phyloP scores from a whole-genome alignment of 1,140 invertebrate species.

The Lepidurus arcticus region DNA sequence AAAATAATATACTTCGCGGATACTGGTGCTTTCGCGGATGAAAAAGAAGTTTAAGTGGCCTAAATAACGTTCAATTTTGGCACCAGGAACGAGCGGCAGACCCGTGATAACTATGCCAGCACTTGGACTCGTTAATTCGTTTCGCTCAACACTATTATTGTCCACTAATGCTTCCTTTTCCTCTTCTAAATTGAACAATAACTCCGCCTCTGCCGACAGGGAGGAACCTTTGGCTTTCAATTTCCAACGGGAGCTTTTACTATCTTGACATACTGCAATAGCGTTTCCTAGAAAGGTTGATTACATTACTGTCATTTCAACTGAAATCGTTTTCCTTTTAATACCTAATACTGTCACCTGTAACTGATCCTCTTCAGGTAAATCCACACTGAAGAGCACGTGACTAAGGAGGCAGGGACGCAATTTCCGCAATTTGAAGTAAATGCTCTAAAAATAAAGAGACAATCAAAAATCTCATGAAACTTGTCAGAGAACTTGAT shows the following conservation, averaged over 20 bases:
- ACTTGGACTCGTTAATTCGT: neutral
- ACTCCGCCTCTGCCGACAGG: constrained; percentile 36
- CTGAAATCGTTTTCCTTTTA: constrained; percentile 37
- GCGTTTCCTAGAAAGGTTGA: neutral
- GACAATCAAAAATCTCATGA: constrained; percentile 28
- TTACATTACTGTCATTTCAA: neutral
- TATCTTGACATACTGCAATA: neutral
- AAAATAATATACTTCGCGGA: constrained; percentile 63
- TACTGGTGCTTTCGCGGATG: constrained; percentile 86
- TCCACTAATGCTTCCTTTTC: constrained; percentile 7
- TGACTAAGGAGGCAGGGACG: constrained; percentile 74
- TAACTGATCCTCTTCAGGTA: constrained; percentile 83
- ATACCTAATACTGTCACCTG: constrained; percentile 69
- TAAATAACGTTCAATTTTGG: constrained; percentile 72
- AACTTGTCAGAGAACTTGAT: neutral
- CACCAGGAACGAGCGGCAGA: constrained; percentile 71
- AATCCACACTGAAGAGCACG: constrained; percentile 68
- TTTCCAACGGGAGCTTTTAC: neutral
- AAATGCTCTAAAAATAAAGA: constrained; percentile 59
- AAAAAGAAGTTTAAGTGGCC: constrained; percentile 94
- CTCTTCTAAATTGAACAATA: constrained; percentile 39
- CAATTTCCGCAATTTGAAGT: constrained; percentile 76
- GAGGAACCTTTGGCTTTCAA: neutral
- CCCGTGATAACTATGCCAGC: constrained; percentile 68
- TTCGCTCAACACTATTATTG: neutral